Evolutionary conservation across 2,888 invertebrate species (phyloP).

Genomic region (Zonitis immaculata): DNA sequence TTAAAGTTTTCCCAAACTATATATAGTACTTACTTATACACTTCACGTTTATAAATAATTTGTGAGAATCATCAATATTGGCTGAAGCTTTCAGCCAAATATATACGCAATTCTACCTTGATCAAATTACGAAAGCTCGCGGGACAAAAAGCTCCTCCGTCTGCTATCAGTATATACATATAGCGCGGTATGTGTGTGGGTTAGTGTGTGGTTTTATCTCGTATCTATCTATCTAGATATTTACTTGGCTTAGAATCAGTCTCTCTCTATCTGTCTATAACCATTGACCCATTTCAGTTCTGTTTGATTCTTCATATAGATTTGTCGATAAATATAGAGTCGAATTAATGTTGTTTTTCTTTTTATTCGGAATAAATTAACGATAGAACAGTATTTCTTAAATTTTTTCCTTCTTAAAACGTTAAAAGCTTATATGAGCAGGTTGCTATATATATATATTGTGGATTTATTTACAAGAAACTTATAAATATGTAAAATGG

Average conservation of each 20-base stretch:
- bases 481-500: not conserved
- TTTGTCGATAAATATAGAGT: too few species aligned
- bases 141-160: constrained; percentile 29
- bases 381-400: not conserved
- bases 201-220: constrained; percentile 5
- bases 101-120: constrained; percentile 39
- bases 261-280: too few species aligned
- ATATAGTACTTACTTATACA: too few species aligned
- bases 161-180: too few species aligned
- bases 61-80: constrained; percentile 39
- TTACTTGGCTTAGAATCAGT: too few species aligned
- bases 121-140: constrained; percentile 41
- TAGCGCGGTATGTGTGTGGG: not conserved
- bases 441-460: constrained; percentile 3
- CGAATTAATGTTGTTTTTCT: not conserved
- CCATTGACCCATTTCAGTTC: constrained; percentile 19
- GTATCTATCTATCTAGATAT: not conserved
- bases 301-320: too few species aligned
- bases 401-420: not conserved
- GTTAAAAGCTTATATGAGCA: constrained; percentile 4
- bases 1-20: constrained; percentile 42
- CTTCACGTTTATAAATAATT: constrained; percentile 44
- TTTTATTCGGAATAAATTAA: too few species aligned
- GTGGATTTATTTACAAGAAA: constrained; percentile 10
- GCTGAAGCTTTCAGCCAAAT: constrained; percentile 39